These are phyloP conservation scores for Petrophora chlorosata DNA, from an alignment of 2,888 invertebrate species.

Conservation along the genomic window DNA sequence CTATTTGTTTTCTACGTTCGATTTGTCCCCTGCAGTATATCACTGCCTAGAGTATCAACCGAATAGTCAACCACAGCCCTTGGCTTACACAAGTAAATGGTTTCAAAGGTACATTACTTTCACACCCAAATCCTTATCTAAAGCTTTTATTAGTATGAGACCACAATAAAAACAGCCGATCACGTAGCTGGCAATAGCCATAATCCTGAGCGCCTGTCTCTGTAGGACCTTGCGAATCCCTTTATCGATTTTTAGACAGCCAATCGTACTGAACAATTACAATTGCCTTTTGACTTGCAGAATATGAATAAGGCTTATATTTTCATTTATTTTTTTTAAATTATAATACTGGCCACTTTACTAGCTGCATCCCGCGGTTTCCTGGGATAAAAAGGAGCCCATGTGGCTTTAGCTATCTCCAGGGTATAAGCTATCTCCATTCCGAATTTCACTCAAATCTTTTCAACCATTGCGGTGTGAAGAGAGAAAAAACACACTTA, in stretches of 20 bases:
- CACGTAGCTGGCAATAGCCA: conserved; percentile 53
- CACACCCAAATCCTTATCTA: conserved; percentile 39
- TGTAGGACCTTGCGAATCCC: conserved; percentile 33
- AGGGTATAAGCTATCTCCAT: too few relatives aligned
- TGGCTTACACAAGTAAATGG: conserved; percentile 21
- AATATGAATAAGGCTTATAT: neutral
- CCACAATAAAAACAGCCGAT: conserved; percentile 52
- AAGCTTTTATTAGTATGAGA: conserved; percentile 40
- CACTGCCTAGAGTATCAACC: neutral
- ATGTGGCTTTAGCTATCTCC: too few relatives aligned
- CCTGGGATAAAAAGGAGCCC: too few relatives aligned
- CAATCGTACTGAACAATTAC: conserved; percentile 11
- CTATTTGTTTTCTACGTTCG: neutral
- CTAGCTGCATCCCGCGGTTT: too few relatives aligned
- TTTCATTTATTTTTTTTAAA: neutral
- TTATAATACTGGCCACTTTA: too few relatives aligned
- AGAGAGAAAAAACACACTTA: too few relatives aligned
- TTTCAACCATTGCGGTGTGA: too few relatives aligned
- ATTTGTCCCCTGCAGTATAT: conserved; percentile 1
- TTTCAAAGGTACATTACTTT: conserved; percentile 30
- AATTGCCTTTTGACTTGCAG: conserved; percentile 12
- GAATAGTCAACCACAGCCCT: conserved; percentile 1
- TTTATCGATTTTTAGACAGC: conserved; percentile 33
- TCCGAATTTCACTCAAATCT: too few relatives aligned
- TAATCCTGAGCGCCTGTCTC: conserved; percentile 41